Percentiles rank a stretch among this genome's conserved stretches.
Conservation (phyloP, 2,888 invertebrate genomes). For the Drosophila stalkeri region DNA sequence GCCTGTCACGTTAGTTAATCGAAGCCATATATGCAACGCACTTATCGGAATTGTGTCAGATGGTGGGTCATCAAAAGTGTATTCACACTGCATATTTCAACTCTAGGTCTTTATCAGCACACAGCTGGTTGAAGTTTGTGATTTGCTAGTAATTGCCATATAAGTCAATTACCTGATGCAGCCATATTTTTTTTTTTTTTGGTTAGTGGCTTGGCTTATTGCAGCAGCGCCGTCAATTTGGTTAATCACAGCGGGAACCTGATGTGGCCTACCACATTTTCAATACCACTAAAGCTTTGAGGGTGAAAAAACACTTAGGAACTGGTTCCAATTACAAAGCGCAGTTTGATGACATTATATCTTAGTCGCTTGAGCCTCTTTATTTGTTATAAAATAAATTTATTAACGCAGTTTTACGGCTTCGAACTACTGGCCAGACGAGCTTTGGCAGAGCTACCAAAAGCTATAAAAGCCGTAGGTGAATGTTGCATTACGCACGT, state of each 20-base stretch:
- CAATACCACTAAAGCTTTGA: constrained; percentile 62
- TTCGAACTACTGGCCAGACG: constrained; percentile 12
- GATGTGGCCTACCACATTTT: constrained; percentile 53
- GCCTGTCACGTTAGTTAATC: constrained; percentile 34
- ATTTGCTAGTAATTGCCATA: constrained; percentile 47
- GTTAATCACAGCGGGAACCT: constrained; percentile 52
- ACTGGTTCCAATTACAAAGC: constrained; percentile 55
- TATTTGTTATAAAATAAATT: constrained; percentile 52
- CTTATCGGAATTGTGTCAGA: constrained; percentile 37
- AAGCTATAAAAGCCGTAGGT: constrained; percentile 34
- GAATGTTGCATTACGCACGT: constrained; percentile 32
- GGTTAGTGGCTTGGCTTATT: constrained; percentile 36
- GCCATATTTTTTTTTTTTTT: constrained; percentile 16
- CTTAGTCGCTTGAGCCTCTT: constrained; percentile 40
- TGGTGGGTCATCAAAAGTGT: constrained; percentile 41
- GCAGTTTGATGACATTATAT: constrained; percentile 69
- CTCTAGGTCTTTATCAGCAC: constrained; percentile 40
- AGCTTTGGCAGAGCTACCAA: constrained; percentile 15
- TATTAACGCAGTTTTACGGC: constrained; percentile 42
- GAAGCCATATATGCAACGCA: constrained; percentile 14
- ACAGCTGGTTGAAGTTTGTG: constrained; percentile 26
- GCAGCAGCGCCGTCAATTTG: constrained; percentile 41
- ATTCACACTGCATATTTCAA: constrained; percentile 42
- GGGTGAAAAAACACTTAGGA: constrained; percentile 30
- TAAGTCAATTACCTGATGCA: constrained; percentile 51